Base-by-base conservation (phyloP, 2,113 vertebrate genomes). In the Excalfactoria chinensis region DNA sequence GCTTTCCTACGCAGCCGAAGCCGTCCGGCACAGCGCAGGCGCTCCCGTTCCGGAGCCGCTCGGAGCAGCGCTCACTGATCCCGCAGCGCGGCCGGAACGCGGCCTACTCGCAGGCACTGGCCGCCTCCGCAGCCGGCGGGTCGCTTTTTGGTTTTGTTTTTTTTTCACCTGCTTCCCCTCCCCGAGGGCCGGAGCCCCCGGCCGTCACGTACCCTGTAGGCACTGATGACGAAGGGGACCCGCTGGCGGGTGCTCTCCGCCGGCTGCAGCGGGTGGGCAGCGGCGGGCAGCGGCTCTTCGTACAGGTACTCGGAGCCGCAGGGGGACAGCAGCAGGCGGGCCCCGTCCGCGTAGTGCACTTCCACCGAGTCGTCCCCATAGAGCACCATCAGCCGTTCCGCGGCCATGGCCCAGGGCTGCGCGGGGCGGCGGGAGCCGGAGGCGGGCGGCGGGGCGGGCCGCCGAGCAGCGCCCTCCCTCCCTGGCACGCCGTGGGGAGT, bases 271-370 rank as follows among this genome's bases (percentile, higher is more conserved):
- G 98, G 98, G 85, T 98, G 98, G 16, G 96, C 93, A 7, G 92
- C 86, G 30, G 91, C 10, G 20, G 97, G 89, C 2, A 40, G 60
- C 6, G 95, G 91, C 93, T 97, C 98, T 59, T 98, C 96, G 55
- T 98, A 88, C 48, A 98, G 60, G 87, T 98, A 99, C 34, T 99
- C 98, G 28, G 97, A 97, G 19, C 98, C 98, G 83, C 99, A 99
- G 1, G 99, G 97, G 2, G 98, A 98, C 40, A 99, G 95, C 25
- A 98, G 97, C 58, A 99, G 44, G 67, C 85, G 97, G 28, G 96
- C 95, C 2, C 98, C 98, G 44, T 96, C 97, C 1, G n/a, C 48
- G 86, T 97, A 98, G 6, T 86, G 97, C 37, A 98, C 97, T 71
- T 98, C 98, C 74, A 98, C 97, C 2, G 98, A 98, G 59, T 97